Conservation (phyloP, 2,888 invertebrate genomes). For the Volucella bombylans region DNA sequence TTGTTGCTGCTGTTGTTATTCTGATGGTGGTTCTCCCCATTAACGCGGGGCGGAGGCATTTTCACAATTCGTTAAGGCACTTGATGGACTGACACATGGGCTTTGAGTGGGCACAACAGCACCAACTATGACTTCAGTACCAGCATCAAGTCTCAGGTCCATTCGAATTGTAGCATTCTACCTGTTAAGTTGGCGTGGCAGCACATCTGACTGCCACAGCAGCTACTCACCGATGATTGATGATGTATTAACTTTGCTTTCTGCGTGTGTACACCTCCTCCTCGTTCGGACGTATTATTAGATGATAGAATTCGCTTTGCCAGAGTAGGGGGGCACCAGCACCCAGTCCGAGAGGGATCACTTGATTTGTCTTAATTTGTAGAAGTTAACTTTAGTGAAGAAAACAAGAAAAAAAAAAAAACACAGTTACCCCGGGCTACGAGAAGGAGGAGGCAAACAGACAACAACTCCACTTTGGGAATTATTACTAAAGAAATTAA, state of each 20-base stretch:
- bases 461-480: constrained; percentile 66
- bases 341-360: constrained; percentile 29
- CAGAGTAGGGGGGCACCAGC: neutral
- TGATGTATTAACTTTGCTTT: constrained; percentile 74
- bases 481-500: constrained; percentile 72
- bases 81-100: constrained; percentile 66
- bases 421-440: constrained; percentile 44
- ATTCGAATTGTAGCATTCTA: constrained; percentile 11
- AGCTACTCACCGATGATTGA: constrained; percentile 66
- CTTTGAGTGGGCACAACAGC: constrained; percentile 11
- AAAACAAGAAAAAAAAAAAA: constrained; percentile 26
- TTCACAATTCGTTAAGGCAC: constrained; percentile 65
- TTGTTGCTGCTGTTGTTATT: constrained; percentile 47
- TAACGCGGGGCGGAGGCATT: constrained; percentile 23
- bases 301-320: constrained; percentile 47
- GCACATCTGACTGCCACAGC: constrained; percentile 63
- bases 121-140: too few relatives aligned
- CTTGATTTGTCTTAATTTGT: constrained; percentile 74
- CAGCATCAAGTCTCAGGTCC: too few relatives aligned
- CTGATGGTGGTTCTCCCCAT: neutral
- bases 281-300: constrained; percentile 65
- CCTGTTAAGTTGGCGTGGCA: constrained; percentile 70
- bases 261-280: constrained; percentile 73
- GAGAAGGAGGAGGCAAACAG: constrained; percentile 18
- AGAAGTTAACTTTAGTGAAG: constrained; percentile 58